Percentiles rank a stretch among this genome's conserved stretches.
Evolutionary conservation across 2,113 vertebrate genomes (phyloP).

Genomic region (Globicephala melas): DNA sequence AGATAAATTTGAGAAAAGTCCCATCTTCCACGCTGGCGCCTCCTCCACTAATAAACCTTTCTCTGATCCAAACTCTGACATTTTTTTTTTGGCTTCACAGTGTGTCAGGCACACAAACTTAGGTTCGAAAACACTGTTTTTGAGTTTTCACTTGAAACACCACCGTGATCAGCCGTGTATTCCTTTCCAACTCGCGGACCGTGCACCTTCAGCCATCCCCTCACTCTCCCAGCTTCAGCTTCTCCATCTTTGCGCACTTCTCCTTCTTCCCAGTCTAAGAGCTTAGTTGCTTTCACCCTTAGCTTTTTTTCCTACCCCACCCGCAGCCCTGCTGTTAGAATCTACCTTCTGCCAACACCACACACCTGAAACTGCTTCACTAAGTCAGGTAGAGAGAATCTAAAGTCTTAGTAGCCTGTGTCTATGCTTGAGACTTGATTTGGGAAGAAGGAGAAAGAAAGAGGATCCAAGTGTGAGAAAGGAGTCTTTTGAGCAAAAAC

Average conservation of each 20-base stretch:
- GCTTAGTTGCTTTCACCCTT: background rate
- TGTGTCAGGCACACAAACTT: background rate
- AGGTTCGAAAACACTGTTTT: background rate
- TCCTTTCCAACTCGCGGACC: background rate
- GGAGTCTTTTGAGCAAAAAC: background rate
- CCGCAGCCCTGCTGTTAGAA: background rate
- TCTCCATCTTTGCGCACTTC: background rate
- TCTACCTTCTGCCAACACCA: background rate
- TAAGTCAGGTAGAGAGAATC: background rate
- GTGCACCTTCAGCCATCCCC: background rate
- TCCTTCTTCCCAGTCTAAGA: background rate
- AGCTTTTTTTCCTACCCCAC: fast-evolving
- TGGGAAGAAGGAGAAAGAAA: background rate
- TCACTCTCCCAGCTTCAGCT: background rate
- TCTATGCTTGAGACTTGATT: background rate
- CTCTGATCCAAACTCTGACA: background rate
- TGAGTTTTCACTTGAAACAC: background rate
- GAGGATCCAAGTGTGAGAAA: background rate
- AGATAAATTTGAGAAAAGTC: background rate
- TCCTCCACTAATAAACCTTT: background rate
- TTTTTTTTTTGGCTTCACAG: background rate
- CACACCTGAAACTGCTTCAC: background rate
- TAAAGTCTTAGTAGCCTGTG: background rate
- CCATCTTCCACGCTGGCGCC: background rate
- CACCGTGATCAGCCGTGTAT: background rate